Conservation (phyloP, 2,797 vertebrate species). For the Vultur gryphus region DNA sequence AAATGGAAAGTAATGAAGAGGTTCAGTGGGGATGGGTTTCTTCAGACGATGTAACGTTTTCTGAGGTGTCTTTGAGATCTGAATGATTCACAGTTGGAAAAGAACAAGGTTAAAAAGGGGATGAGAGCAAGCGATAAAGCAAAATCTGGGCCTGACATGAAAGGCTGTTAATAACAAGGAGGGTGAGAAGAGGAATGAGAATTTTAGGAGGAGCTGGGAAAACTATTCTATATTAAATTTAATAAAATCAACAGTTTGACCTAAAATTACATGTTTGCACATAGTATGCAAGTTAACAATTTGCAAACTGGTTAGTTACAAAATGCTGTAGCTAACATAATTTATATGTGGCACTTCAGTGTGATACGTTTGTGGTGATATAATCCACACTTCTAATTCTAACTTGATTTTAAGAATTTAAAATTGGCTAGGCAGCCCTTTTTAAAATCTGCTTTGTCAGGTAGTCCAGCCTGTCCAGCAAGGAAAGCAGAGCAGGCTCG, state of each 20-base stretch:
- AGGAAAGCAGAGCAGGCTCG: background rate
- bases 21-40: background rate
- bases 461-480: background rate
- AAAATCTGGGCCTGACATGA: background rate
- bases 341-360: background rate
- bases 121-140: background rate
- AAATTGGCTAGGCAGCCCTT: background rate
- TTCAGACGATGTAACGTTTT: background rate
- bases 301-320: background rate
- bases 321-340: background rate
- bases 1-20: background rate
- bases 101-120: background rate
- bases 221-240: background rate
- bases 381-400: background rate
- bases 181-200: background rate
- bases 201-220: background rate
- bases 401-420: background rate
- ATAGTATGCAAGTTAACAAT: background rate
- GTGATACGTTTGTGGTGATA: background rate
- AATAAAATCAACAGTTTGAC: background rate
- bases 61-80: background rate
- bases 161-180: background rate
- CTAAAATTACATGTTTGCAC: background rate
- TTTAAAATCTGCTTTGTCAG: background rate
- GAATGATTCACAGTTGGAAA: background rate